Evolutionary conservation across 53 echinoderm and acorn worm genomes (phyloP).

Genomic region (Henricia sp.): DNA sequence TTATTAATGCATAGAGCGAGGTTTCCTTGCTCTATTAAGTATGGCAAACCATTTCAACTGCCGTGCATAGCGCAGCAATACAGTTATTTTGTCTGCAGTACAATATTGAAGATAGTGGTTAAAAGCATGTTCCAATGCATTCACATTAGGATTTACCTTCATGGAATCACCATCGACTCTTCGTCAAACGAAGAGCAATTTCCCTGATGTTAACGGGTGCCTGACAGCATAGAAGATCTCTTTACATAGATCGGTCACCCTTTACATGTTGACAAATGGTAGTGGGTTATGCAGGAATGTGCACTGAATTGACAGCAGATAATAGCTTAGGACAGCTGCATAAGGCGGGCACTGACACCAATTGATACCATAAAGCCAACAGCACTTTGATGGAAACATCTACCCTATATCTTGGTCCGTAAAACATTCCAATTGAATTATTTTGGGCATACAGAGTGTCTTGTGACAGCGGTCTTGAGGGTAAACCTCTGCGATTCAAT

Average conservation of each 20-base stretch:
- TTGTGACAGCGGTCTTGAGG: slow-evolving; percentile 35
- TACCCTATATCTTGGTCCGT: not conserved
- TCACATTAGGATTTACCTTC: too few species aligned
- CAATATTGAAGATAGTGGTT: too few species aligned
- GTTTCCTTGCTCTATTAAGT: too few species aligned
- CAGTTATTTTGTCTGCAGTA: too few species aligned
- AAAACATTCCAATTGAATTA: slow-evolving; percentile 47
- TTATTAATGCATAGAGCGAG: too few species aligned
- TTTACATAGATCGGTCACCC: not conserved
- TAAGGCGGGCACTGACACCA: slow-evolving; percentile 25
- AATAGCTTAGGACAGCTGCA: slow-evolving; percentile 1
- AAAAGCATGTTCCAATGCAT: too few species aligned
- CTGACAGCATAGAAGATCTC: too few species aligned
- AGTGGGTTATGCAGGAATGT: not conserved
- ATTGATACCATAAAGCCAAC: slow-evolving; percentile 8
- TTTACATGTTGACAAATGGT: not conserved
- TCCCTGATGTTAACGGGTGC: too few species aligned
- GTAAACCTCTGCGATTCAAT: not conserved
- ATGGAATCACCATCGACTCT: too few species aligned
- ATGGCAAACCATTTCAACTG: too few species aligned
- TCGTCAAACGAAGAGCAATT: too few species aligned
- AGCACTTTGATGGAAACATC: not conserved
- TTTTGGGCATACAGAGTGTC: slow-evolving; percentile 29
- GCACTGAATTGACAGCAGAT: not conserved
- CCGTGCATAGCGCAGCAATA: too few species aligned